Conservation (phyloP, 2,888 invertebrate genomes). For the Cheilosia urbana region DNA sequence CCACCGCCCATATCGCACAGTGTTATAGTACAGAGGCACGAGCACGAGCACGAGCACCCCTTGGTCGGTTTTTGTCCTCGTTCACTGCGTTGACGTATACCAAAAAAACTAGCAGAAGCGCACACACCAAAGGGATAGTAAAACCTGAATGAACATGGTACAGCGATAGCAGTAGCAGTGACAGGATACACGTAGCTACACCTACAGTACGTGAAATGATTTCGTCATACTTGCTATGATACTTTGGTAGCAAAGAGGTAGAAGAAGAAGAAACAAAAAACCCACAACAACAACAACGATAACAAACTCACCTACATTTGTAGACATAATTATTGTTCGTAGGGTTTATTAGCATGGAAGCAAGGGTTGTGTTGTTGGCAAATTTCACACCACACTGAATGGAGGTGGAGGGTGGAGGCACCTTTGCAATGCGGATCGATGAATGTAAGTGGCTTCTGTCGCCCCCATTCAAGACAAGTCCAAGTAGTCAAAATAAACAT, state of each 20-base stretch:
- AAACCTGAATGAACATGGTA: slow-evolving; percentile 57
- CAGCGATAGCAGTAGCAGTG: slow-evolving; percentile 10
- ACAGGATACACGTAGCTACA: slow-evolving; percentile 46
- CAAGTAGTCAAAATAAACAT: slow-evolving; percentile 36
- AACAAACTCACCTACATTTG: slow-evolving; percentile 55
- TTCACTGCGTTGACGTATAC: slow-evolving; percentile 28
- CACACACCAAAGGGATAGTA: slow-evolving; percentile 37
- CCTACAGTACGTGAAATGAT: slow-evolving; percentile 46
- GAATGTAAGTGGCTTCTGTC: slow-evolving; percentile 25
- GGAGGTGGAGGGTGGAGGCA: not conserved
- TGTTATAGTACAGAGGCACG: slow-evolving; percentile 23
- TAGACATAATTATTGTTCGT: slow-evolving; percentile 58
- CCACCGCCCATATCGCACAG: not conserved
- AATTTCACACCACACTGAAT: slow-evolving; percentile 34
- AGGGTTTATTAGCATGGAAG: slow-evolving; percentile 42
- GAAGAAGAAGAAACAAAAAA: slow-evolving; percentile 7
- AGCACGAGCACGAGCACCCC: slow-evolving; percentile 40
- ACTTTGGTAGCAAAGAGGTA: slow-evolving; percentile 25
- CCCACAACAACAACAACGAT: slow-evolving; percentile 8
- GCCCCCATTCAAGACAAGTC: slow-evolving; percentile 21
- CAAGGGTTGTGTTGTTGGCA: slow-evolving; percentile 26
- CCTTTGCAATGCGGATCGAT: slow-evolving; percentile 14
- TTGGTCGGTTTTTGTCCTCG: slow-evolving; percentile 47
- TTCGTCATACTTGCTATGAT: slow-evolving; percentile 56
- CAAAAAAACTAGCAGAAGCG: slow-evolving; percentile 29